Base-by-base conservation (phyloP, 2,113 vertebrate species). In the Myotis lucifugus region DNA sequence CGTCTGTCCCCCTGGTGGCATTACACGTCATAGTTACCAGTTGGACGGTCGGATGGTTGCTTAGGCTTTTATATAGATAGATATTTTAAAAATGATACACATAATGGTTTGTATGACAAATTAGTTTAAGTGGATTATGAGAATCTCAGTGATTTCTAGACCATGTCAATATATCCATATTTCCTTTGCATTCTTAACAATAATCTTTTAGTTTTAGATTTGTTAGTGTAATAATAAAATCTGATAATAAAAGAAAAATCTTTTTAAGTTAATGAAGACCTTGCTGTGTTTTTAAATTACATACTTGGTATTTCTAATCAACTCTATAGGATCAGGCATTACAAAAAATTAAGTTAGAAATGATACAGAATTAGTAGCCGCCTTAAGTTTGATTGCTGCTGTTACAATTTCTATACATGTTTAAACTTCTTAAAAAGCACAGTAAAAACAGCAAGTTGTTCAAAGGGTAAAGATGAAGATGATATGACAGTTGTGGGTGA, bases 51-150 rank as follows among this genome's bases (percentile, higher is more conserved):
- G 59, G 59, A 25, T 27, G 23, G 23, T 61, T 25, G 25, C 59
- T 61, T 61, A 27, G 25, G 59, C 59, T 61, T 27, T 61, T 61
- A 61, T 61, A 61, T 61, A 27, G 27, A 61, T 27, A 61, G 59
- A 12, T 25, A 25, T 61, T 61, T 61, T 61, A 5, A 83, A 78
- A 64, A 37, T 92, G 29, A 52, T 18, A 40, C 29, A 83, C 42
- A 61, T 25, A 66, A 4, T 90, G 12, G 70, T 96, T 96, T 94
- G 18, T 50, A 73, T 90, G 64, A 92, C 50, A 94, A 74, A 85
- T 61, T 61, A 34, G 64, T 69, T 66, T 76, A 86, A 94, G 85
- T 91, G 77, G 17, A 81, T 92, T 93, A 94, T 90, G 23, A 96
- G 48, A 79, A 77, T 92, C 13, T 79, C 89, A 82, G 19, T 88